Evolutionary conservation across 2,797 vertebrate genomes (phyloP).

Genomic region (Sebastes nivosus): DNA sequence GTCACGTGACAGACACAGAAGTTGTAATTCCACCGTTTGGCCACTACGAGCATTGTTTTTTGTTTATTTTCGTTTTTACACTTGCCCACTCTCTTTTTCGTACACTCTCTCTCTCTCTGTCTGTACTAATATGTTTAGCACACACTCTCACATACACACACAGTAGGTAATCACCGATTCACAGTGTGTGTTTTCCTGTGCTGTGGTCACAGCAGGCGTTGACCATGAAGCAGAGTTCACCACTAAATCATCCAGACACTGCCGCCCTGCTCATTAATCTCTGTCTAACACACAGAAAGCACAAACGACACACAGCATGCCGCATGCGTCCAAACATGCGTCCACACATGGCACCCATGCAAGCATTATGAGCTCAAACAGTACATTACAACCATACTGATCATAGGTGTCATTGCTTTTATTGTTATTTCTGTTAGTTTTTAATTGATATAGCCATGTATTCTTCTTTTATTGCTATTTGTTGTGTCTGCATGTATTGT

Average conservation of each 20-base stretch:
- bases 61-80: neutral
- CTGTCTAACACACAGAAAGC: neutral
- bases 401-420: no score
- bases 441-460: no score
- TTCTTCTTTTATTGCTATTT: neutral
- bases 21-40: no score
- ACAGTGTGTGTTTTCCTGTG: conserved; percentile 57
- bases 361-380: neutral
- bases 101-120: neutral
- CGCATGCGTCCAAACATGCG: neutral
- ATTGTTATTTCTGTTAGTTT: neutral
- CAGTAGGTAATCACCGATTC: conserved; percentile 27
- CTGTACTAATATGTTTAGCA: neutral
- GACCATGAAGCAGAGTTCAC: conserved; percentile 53
- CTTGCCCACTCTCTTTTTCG: neutral
- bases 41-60: neutral
- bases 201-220: conserved; percentile 58
- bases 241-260: conserved; percentile 61
- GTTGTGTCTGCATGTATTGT: neutral
- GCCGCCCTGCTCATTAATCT: conserved; percentile 51
- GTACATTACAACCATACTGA: rapidly evolving
- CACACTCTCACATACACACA: neutral
- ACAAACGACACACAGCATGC: neutral
- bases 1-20: no score
- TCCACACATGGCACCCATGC: neutral